Evolutionary conservation across 2,113 vertebrate species (phyloP), one percentile per base, ranked within the genome.

Genomic region (Pygoscelis adeliae): DNA sequence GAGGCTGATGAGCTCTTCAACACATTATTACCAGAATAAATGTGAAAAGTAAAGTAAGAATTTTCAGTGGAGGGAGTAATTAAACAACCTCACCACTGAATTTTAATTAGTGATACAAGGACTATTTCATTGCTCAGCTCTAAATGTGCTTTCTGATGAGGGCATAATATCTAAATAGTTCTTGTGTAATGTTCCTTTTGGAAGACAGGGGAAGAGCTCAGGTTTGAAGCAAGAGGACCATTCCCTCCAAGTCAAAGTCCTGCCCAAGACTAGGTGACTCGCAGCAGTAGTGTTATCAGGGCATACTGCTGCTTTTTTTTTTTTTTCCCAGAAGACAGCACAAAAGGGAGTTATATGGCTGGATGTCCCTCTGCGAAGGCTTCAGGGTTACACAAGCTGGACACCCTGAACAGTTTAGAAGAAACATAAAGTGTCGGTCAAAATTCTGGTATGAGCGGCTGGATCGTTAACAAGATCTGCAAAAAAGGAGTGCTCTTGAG

Each of bases 51-150:
- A 98, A 98, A 98, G 94, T 94, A 97, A 96, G 83, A 97, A 89
- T 96, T 94, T 97, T 97, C 93, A 93, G 93, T 94, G 76, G 82
- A 94, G 88, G 71, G 83, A 96, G 87, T 97, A 97, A 98, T 98
- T 97, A 98, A 97, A 96, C 88, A 94, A 92, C 77, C 85, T 97
- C 86, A 92, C 66, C 79, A 90, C 87, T 96, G 97, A 97, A 95
- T 98, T 98, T 97, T 96, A 98, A 97, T 98, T 98, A 98, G 92
- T 36, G 61, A 66, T 89, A 95, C 82, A 95, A 97, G 79, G 87
- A 86, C 66, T 94, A 61, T 90, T 97, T 94, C 91, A 96, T 72
- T 96, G 93, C 94, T 87, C 34, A 83, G 42, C 69, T 73, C 42
- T 87, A 91, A 97, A 97, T 80, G 83, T 72, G 69, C n/a, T 94